Base-by-base conservation (phyloP, 2,888 invertebrate species). In the Lacanobia oleracea region DNA sequence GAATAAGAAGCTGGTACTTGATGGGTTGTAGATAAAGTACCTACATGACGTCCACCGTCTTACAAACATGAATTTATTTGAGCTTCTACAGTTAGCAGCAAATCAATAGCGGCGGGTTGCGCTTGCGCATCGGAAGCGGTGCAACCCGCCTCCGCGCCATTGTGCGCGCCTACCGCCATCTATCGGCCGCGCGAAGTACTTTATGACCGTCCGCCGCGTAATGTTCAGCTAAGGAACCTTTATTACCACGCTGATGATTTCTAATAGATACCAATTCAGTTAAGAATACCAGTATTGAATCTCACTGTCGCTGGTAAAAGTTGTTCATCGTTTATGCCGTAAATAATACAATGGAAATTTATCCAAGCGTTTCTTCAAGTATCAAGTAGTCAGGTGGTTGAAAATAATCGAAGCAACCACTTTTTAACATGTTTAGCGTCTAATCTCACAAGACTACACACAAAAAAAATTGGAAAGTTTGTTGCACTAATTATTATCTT, bases 101-200 rank as follows among this genome's bases (percentile, higher is more conserved):
- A 90, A 89, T 91, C 84, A 81, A 89, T 88, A 88, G 75, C 72
- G 67, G 65, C 78, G 67, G 67, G 77, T 74, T 78, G 77, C 77
- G 86, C 81, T 59, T 68, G 78, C 70, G 78, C 88, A 81, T 86
- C 77, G 65, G 74, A 79, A 81, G 81, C 82, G 75, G 67, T 70
- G 84, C 80, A 79, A 80, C 81, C 88, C 93, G 93, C 94, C 93
- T 91, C 91, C 94, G 87, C 91, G 75, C 91, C 85, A 93, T 93
- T 93, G 93, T 93, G 82, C 81, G 82, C 81, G 67, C 75, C 71
- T 83, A 85, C 87, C 86, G 89, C 89, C 92, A 89, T 91, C 92
- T 91, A 88, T 86, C 89, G 89, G 72, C 74, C 81, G 67, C 63
- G 72, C 69, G 61, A 75, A 45, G 82, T 88, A 87, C 82, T 90